These are phyloP conservation scores for Oryzias sinensis DNA, from an alignment of 2,797 vertebrate species.

Conservation along the genomic window DNA sequence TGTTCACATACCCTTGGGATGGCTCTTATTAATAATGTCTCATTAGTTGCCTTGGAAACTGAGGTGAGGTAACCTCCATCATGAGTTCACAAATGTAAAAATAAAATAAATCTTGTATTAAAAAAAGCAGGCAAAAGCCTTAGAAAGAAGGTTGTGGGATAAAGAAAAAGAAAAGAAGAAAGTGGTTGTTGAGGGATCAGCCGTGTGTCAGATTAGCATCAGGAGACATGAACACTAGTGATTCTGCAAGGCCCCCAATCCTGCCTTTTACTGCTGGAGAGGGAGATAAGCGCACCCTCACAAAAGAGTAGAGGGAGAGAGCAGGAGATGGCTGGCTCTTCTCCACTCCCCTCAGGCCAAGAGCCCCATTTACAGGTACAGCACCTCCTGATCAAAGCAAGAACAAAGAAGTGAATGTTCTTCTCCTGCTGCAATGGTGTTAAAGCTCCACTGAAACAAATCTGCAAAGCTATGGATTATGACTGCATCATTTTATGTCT, in stretches of 20 bases:
- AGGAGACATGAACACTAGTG: conserved; percentile 78
- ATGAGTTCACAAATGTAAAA: conserved; percentile 46
- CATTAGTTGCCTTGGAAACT: conserved; percentile 85
- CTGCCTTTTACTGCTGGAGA: conserved; percentile 76
- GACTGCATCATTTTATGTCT: conserved; percentile 45
- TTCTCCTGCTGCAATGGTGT: conserved; percentile 55
- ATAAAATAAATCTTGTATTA: conserved; percentile 42
- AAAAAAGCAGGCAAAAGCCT: conserved; percentile 22
- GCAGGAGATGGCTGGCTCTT: conserved; percentile 63
- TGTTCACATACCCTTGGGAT: conserved; percentile 63
- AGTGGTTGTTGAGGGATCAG: conserved; percentile 76
- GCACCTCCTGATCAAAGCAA: conserved; percentile 70
- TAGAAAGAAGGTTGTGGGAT: conserved; percentile 25
- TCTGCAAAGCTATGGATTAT: conserved; percentile 57
- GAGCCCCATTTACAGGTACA: conserved; percentile 75
- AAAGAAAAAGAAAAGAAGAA: conserved; percentile 46
- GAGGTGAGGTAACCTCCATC: conserved; percentile 73
- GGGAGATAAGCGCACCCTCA: conserved; percentile 72
- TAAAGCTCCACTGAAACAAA: conserved; percentile 57
- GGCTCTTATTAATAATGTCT: conserved; percentile 84
- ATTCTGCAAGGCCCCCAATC: conserved; percentile 73
- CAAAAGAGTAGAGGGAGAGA: conserved; percentile 67
- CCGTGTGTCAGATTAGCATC: conserved; percentile 82
- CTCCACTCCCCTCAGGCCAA: conserved; percentile 68
- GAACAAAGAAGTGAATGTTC: conserved; percentile 73